Evolutionary conservation across 2,888 invertebrate species (phyloP), one percentile per base, ranked within the genome.

Genomic region (Mesoligia furuncula): DNA sequence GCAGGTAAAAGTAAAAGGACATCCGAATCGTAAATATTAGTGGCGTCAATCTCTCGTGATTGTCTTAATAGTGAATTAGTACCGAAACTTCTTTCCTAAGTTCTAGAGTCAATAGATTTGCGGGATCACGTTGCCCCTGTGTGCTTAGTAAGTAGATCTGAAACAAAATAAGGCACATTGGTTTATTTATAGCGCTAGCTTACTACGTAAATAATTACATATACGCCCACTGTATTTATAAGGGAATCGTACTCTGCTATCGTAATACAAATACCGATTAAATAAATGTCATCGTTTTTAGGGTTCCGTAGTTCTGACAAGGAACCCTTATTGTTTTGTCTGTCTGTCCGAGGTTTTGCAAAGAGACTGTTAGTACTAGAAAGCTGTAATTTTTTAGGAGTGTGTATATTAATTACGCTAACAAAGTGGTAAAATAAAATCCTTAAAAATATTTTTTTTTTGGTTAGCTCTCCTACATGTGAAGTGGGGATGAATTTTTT

Each of bases 91-190:
- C 48, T 48, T 48, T 36, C 13, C 5, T 57, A 57, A 57, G 75
- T 48, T 54, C 27, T n/a, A 24, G 24, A 51, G 48, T 42, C 59
- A 80, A 82, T 77, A 82, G 42, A 65, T 69, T 77, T 65, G 42
- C 48, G 51, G 48, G 45, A 69, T 83, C 83, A 77, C 83, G 68
- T 69, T 76, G 59, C 51, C 20, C 48, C 17, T 61, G 42, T 77
- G 17, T 76, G 45, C 51, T 64, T 36, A 42, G 17, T 68, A 59
- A 42, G 17, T 59, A 59, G 1, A 69, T 59, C 64, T n/a, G 51
- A 51, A 65, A 59, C 57, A 42, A 82, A 81, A 51, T 81, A 27
- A 48, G 8, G n/a, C 48, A 20, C 57, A 62, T 81, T 64, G 57
- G 36, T 81, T 48, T 75, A 57, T 64, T 15, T 36, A 13, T 36